Evolutionary conservation across 2,797 vertebrate genomes (phyloP).

Genomic region (Falco cherrug): DNA sequence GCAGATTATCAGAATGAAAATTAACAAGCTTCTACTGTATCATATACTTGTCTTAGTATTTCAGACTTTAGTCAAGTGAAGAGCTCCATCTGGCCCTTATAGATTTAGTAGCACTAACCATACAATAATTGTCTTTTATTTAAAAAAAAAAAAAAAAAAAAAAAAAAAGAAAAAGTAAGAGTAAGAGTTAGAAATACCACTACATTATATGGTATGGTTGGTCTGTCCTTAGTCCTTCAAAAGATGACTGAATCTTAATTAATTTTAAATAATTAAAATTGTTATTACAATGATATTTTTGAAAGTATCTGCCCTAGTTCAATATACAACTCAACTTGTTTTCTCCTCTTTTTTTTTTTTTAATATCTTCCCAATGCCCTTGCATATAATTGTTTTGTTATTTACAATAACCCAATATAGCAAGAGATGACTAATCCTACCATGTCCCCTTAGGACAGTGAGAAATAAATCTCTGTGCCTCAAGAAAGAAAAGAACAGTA

Average conservation of each 20-base stretch:
- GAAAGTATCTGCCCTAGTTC: background rate
- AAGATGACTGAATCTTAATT: background rate
- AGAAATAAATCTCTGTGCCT: background rate
- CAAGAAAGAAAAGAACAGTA: background rate
- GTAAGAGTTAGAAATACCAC: background rate
- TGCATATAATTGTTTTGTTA: background rate
- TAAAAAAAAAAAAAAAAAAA: background rate
- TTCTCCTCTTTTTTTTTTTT: background rate
- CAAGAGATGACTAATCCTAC: background rate
- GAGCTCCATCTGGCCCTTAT: background rate
- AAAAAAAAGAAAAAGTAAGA: background rate
- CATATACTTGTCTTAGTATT: conserved; percentile 2
- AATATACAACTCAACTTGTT: background rate
- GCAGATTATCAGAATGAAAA: conserved; percentile 8
- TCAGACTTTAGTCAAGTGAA: background rate
- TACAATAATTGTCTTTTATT: background rate
- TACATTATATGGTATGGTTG: background rate
- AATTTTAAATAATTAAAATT: background rate
- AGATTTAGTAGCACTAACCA: background rate
- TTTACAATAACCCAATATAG: background rate
- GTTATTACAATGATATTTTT: background rate
- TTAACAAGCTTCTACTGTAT: background rate
- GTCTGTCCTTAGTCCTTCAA: background rate
- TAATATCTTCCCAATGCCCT: background rate
- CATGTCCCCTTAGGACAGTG: background rate